Percentiles rank a stretch among this genome's conserved stretches.
These are phyloP conservation scores for Anguilla marmorata DNA, from an alignment of 2,797 vertebrate genomes.

Conservation along the genomic window DNA sequence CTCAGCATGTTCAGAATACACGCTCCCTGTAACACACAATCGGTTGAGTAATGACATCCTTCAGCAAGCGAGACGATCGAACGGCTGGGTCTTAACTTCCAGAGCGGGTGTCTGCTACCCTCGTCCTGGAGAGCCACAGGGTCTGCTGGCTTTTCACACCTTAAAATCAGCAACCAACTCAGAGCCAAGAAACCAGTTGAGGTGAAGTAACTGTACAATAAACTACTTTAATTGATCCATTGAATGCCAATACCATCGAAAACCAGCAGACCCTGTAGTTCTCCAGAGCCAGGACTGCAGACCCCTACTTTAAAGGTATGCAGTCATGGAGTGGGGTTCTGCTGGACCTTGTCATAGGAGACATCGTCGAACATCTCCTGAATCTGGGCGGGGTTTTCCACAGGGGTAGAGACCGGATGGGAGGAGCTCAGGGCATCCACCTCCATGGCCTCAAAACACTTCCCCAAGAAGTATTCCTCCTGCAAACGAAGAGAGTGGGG, in stretches of 20 bases:
- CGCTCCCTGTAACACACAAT: slow-evolving; percentile 74
- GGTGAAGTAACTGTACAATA: background rate
- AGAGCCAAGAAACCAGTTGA: background rate
- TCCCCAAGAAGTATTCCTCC: slow-evolving; percentile 84
- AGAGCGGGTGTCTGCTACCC: background rate
- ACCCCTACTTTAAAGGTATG: background rate
- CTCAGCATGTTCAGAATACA: slow-evolving; percentile 90
- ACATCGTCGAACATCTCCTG: slow-evolving; percentile 91
- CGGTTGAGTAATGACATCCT: background rate
- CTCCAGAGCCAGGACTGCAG: background rate
- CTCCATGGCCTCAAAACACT: slow-evolving; percentile 87
- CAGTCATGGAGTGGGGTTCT: background rate
- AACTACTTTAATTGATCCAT: background rate
- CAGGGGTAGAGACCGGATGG: slow-evolving; percentile 83
- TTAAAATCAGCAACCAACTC: background rate
- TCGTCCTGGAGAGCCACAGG: background rate
- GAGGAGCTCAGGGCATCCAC: slow-evolving; percentile 87
- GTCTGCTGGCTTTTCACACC: background rate
- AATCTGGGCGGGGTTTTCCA: slow-evolving; percentile 87
- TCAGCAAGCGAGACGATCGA: background rate
- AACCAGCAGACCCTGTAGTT: background rate
- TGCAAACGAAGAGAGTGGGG: slow-evolving; percentile 47
- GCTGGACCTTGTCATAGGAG: slow-evolving; percentile 86
- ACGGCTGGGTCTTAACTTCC: background rate
- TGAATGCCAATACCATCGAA: background rate